Conservation (phyloP, 2,113 vertebrate species). For the Pitta sordida region DNA sequence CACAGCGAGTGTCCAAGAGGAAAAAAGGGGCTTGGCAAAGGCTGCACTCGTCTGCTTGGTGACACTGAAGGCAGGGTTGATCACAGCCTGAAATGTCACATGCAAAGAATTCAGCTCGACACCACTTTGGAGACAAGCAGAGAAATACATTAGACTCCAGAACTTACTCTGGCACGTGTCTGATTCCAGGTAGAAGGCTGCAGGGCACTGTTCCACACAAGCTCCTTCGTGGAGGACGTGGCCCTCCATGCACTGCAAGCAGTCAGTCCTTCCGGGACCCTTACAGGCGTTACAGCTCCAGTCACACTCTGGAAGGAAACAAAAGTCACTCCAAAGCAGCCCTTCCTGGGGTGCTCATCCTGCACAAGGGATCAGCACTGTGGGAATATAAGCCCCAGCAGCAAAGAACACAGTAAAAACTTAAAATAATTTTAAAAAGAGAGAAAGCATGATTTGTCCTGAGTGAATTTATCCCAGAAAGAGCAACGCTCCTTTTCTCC, state of each 20-base stretch:
- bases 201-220: slow-evolving; percentile 80
- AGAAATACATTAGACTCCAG: rapidly evolving
- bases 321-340: background rate
- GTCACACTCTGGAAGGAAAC: slow-evolving; percentile 83
- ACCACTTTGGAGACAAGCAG: background rate
- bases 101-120: background rate
- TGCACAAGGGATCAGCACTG: background rate
- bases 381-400: background rate
- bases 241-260: slow-evolving; percentile 92
- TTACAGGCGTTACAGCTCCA: slow-evolving; percentile 91
- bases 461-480: background rate
- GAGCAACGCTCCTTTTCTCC: background rate
- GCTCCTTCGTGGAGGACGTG: slow-evolving; percentile 81
- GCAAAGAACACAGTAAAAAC: background rate
- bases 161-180: slow-evolving; percentile 86
- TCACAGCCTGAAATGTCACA: slow-evolving; percentile 79
- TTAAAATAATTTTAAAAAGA: background rate
- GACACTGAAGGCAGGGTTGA: slow-evolving; percentile 79
- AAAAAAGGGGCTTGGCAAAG: slow-evolving; percentile 77
- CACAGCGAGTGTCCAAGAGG: slow-evolving; percentile 74
- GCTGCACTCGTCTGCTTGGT: slow-evolving; percentile 70
- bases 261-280: slow-evolving; percentile 85
- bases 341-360: background rate
- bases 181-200: slow-evolving; percentile 73
- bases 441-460: background rate